phyloP scores from a whole-genome alignment of 2,113 vertebrate genomes.

The Dinomys branickii region DNA sequence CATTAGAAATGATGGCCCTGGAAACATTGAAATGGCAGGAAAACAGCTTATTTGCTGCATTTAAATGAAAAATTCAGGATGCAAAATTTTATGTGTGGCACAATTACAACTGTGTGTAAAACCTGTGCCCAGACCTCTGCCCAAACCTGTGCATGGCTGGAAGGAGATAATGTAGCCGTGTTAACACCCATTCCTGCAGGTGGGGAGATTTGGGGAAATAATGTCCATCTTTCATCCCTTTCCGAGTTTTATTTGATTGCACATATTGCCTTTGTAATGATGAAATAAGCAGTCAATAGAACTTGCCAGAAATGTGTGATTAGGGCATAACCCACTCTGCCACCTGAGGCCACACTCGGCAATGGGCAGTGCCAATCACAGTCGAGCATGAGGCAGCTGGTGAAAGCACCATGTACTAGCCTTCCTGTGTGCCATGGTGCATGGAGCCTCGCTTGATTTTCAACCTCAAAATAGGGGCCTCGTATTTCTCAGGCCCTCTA shows the following conservation, averaged over 20 bases:
- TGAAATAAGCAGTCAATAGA: slow-evolving; percentile 17
- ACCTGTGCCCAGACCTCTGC: slow-evolving; percentile 37
- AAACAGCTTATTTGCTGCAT: slow-evolving; percentile 21
- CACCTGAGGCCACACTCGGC: not conserved
- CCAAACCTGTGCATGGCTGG: not conserved
- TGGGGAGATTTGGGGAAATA: not conserved
- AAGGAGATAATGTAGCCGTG: not conserved
- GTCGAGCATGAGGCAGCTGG: not conserved
- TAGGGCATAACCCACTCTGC: not conserved
- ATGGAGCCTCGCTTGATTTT: not conserved
- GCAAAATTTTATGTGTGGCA: slow-evolving; percentile 14
- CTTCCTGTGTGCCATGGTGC: not conserved
- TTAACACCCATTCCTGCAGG: not conserved
- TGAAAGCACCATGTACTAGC: not conserved
- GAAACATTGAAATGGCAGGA: slow-evolving; percentile 10
- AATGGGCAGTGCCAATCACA: not conserved
- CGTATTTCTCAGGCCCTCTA: not conserved
- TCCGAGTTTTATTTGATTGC: slow-evolving; percentile 18
- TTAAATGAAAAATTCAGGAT: slow-evolving; percentile 59
- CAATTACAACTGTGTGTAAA: slow-evolving; percentile 37
- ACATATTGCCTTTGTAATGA: slow-evolving; percentile 41
- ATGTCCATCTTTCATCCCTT: not conserved
- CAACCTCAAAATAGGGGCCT: not conserved
- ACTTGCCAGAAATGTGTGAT: not conserved
- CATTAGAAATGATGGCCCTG: slow-evolving; percentile 48